Conservation (phyloP, 2,797 vertebrate genomes). For the Avahi laniger region DNA sequence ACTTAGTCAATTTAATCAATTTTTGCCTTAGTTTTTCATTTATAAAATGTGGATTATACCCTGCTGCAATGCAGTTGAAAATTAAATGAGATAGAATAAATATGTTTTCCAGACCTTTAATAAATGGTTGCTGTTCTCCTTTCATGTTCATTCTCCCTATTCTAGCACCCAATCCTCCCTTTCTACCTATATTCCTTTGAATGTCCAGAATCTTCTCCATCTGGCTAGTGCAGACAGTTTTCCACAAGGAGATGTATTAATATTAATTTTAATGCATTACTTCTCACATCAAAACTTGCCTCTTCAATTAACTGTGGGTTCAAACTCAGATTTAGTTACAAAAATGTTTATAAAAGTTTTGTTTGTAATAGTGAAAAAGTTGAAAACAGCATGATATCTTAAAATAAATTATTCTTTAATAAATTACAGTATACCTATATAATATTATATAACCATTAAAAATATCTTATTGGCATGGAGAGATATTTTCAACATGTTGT, state of each 20-base stretch:
- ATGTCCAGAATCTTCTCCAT: not conserved
- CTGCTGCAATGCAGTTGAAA: not conserved
- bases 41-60: not conserved
- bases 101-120: not conserved
- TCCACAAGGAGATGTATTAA: not conserved
- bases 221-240: not conserved
- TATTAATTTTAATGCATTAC: not conserved
- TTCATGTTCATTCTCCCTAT: not conserved
- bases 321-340: not conserved
- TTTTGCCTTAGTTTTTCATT: not conserved
- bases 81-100: not conserved
- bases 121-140: not conserved
- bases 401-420: not conserved
- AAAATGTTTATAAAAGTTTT: not conserved
- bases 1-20: not conserved
- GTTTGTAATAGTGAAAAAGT: not conserved
- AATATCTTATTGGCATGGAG: not conserved
- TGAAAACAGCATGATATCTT: not conserved
- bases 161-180: not conserved
- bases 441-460: not conserved
- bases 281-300: not conserved
- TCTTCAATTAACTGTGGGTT: not conserved
- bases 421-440: not conserved
- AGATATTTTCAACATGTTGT: not conserved
- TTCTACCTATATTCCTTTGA: not conserved